Evolutionary conservation across 1,140 invertebrate genomes (phyloP).

Genomic region (Leucophenga varia): DNA sequence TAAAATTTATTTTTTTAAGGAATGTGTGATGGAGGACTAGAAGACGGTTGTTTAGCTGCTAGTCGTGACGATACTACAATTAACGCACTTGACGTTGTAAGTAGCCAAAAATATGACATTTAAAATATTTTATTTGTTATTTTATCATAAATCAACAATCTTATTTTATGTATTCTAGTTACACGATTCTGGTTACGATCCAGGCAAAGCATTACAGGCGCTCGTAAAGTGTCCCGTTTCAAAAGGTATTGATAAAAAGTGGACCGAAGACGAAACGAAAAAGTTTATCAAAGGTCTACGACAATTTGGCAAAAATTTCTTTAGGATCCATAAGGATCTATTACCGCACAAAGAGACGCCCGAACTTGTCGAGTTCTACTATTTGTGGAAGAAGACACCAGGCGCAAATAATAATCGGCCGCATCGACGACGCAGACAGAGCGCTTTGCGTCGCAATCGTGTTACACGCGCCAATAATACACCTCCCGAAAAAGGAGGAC

Average conservation of each 20-base stretch:
- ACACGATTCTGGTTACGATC: slow-evolving; percentile 93
- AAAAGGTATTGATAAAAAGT: slow-evolving; percentile 96
- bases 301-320: slow-evolving; percentile 99
- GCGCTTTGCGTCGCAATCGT: slow-evolving; percentile 84
- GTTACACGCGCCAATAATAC: slow-evolving; percentile 70
- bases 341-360: slow-evolving; percentile 95
- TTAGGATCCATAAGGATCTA: slow-evolving; percentile 94
- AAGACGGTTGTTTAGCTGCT: slow-evolving; percentile 95
- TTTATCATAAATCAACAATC: not conserved
- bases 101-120: slow-evolving; percentile 25
- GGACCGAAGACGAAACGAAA: slow-evolving; percentile 97
- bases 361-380: slow-evolving; percentile 98
- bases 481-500: slow-evolving; percentile 57
- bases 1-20: slow-evolving; percentile 58
- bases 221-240: slow-evolving; percentile 95
- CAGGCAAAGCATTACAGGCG: slow-evolving; percentile 91
- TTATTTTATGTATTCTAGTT: slow-evolving; percentile 59
- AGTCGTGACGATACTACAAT: slow-evolving; percentile 97
- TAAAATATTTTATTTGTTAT: too few relatives aligned
- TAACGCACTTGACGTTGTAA: slow-evolving; percentile 90
- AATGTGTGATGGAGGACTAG: slow-evolving; percentile 97
- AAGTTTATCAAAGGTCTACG: slow-evolving; percentile 96
- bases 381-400: slow-evolving; percentile 99
- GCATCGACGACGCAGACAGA: slow-evolving; percentile 83
- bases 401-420: slow-evolving; percentile 92